Evolutionary conservation across 2,797 vertebrate genomes (phyloP), one percentile per base, ranked within the genome.

Genomic region (Lepilemur ruficaudatus): DNA sequence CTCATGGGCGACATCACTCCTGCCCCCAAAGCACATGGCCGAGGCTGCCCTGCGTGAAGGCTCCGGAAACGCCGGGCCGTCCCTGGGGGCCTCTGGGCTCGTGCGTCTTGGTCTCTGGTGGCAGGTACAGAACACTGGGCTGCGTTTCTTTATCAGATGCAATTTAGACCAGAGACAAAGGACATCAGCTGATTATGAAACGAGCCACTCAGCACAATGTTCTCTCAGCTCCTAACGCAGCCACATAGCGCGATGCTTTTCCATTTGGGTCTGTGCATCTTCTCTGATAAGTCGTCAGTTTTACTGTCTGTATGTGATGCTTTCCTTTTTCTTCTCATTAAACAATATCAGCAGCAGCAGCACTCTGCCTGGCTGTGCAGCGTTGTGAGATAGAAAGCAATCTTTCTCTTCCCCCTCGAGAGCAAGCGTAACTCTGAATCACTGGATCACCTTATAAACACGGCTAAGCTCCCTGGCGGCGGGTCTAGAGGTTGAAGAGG

Each of bases 1-100:
- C 35, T 59, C 8, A 2, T 3, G 11, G 28, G 15, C 18, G 28
- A 41, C 8, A 15, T 10, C 30, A 28, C 18, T 17, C 17, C 25
- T 4, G 12, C 6, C 18, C 30, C 35, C 59, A 20, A 38, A 8
- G 50, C 63, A 12, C 28, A 8, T 4, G 38, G 46, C 22, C 5
- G 8, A 65, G 20, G n/a, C 48, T 20, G 6, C 0, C 1, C 2
- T n/a, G 11, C 4, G 72, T 35, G 8, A 1, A 20, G 6, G 32
- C 61, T 88, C 35, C 28, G 3, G 76, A 82, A 32, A 17, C 35
- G n/a, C 41, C 4, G 0, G 1, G 7, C 12, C 7, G 15, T 23
- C 11, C 1, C 15, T 22, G 0, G 10, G 41, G 38, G 1, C 25
- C 11, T 59, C 20, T 8, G 10, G 6, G 30, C 11, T 41, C 8